Evolutionary conservation across 53 echinoderm and acorn worm species (phyloP), one percentile per base, ranked within the genome.

Genomic region (Temnopleurus reevesii): DNA sequence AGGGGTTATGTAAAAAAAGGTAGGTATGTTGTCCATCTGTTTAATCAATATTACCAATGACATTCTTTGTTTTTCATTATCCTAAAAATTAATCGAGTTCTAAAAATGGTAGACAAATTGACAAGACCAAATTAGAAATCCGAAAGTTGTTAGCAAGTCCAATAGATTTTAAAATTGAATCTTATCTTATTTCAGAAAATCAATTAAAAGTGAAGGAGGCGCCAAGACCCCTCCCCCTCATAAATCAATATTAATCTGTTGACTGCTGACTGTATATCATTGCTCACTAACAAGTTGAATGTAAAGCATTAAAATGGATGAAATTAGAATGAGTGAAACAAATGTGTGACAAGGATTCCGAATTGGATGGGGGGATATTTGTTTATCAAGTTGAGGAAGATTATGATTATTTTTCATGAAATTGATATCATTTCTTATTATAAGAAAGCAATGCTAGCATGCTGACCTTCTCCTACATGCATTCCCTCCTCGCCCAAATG

Each of bases 231-330:
- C 71, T 38, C 71, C 71, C 27, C 10, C 35, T 18, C 71, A 19
- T 60, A n/a, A 71, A 71, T 71, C 71, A 71, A 71, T 71, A 71
- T 1, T 23, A 71, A 71, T n/a, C 38, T n/a, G 71, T 71, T 10
- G 36, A 38, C 71, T 15, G 9, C 15, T 1, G 9, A 49, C 10
- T 38, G n/a, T 24, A 71, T 19, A 9, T 49, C 15, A 49, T 49
- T 49, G 49, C 49, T 49, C 49, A 9, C 9, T 12, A 49, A 49
- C 1, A 49, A 49, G 0, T 49, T 49, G 49, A 0, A 49, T 49
- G 49, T 9, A 49, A 49, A 15, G 15, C 15, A n/a, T n/a, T n/a
- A n/a, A n/a, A n/a, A n/a, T n/a, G n/a, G n/a, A n/a, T n/a, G n/a
- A n/a, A n/a, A n/a, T n/a, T n/a, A n/a, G n/a, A n/a, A n/a, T n/a